Conservation (phyloP, 2,888 invertebrate genomes). For the Spisula subtruncata region DNA sequence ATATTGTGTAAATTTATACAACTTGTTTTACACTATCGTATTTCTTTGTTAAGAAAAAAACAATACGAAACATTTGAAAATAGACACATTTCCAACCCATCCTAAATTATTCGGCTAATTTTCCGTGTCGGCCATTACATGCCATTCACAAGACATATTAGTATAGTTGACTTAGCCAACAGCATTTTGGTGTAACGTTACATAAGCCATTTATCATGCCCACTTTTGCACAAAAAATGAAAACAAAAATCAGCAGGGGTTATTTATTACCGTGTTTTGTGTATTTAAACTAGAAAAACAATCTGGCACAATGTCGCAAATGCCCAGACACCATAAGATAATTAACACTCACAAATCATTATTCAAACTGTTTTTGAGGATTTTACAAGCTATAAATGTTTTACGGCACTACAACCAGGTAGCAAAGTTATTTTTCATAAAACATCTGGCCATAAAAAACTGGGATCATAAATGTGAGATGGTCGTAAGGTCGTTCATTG, state of each 20-base stretch:
- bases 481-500: not conserved
- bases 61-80: not conserved
- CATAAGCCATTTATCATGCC: constrained; percentile 59
- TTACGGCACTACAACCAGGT: not conserved
- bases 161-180: constrained; percentile 34
- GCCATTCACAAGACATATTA: constrained; percentile 1
- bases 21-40: not conserved
- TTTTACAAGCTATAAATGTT: not conserved
- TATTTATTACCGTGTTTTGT: constrained; percentile 15
- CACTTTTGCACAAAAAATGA: constrained; percentile 21
- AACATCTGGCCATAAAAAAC: not conserved
- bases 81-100: not conserved
- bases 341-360: constrained; percentile 15
- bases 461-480: not conserved
- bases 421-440: not conserved
- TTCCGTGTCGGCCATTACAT: not conserved
- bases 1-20: not conserved
- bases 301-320: not conserved
- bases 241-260: constrained; percentile 22
- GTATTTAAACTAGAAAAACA: not conserved
- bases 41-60: not conserved
- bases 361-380: constrained; percentile 19
- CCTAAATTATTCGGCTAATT: not conserved
- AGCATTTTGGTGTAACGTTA: constrained; percentile 66
- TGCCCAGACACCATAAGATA: not conserved